Evolutionary conservation across 2,797 vertebrate species (phyloP).

Genomic region (Sphaeramia orbicularis): DNA sequence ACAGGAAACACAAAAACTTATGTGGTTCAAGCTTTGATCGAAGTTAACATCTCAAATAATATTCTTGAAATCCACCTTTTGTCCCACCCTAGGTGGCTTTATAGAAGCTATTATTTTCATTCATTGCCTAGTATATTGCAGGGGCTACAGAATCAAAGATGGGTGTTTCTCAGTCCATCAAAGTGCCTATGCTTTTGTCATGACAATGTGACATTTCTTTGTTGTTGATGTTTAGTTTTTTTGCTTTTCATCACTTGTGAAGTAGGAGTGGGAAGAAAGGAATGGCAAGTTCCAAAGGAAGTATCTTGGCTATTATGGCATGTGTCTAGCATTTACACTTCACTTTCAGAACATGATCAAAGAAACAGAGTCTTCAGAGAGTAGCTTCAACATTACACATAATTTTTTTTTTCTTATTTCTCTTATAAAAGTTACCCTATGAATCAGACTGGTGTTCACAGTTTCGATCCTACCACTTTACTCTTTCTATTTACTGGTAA

Average conservation of each 20-base stretch:
- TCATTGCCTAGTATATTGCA: conserved; percentile 10
- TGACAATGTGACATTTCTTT: conserved; percentile 38
- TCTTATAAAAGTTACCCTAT: not conserved
- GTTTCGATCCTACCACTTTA: not conserved
- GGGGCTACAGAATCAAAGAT: conserved; percentile 37
- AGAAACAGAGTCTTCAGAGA: not conserved
- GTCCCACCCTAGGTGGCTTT: conserved; percentile 5
- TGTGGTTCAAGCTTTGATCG: conserved; percentile 19
- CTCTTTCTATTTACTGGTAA: not conserved
- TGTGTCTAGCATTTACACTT: conserved; percentile 13
- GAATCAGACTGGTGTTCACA: not conserved
- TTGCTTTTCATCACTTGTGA: not conserved
- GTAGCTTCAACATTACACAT: not conserved
- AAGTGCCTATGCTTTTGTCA: conserved; percentile 18
- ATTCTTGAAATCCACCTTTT: conserved; percentile 13
- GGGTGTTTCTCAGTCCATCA: conserved; percentile 24
- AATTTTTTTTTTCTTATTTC: conserved; percentile 5
- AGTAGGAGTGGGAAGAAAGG: not conserved
- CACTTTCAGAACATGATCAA: conserved; percentile 15
- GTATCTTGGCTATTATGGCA: conserved; percentile 4
- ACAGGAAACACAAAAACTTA: conserved; percentile 5
- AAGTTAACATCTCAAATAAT: conserved; percentile 22
- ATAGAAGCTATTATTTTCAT: conserved; percentile 42
- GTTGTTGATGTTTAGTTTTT: conserved; percentile 2
- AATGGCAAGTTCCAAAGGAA: conserved; percentile 9